Evolutionary conservation across 2,797 vertebrate genomes (phyloP).

Genomic region (Petrocephalus schoutedeni): DNA sequence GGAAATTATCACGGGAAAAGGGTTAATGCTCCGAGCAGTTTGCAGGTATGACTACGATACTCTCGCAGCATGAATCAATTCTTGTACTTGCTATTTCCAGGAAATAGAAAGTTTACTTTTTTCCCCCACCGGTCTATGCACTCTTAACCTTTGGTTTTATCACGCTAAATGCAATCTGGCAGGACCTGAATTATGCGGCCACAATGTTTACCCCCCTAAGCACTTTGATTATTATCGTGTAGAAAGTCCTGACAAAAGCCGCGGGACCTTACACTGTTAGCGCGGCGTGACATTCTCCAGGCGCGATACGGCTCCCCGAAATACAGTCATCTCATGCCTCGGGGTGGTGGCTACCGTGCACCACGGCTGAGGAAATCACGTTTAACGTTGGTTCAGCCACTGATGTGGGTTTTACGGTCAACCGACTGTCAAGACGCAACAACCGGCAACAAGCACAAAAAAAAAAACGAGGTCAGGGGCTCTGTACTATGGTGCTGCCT

Average conservation of each 20-base stretch:
- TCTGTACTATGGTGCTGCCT: neutral
- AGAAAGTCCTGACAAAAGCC: neutral
- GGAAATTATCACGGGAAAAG: too few relatives aligned
- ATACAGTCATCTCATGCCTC: neutral
- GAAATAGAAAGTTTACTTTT: neutral
- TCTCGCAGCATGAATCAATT: neutral
- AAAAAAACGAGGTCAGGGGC: neutral
- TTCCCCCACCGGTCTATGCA: neutral
- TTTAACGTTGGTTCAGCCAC: neutral
- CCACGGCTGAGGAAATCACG: neutral
- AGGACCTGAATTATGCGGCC: neutral
- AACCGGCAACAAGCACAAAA: neutral
- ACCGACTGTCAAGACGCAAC: neutral
- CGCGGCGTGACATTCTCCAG: neutral
- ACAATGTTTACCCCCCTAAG: slow-evolving; percentile 6
- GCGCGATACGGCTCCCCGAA: neutral
- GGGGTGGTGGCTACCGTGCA: neutral
- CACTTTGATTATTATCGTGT: slow-evolving; percentile 8
- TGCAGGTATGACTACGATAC: neutral
- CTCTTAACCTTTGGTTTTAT: slow-evolving; percentile 15
- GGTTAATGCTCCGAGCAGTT: neutral
- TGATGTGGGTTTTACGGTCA: neutral
- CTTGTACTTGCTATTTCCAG: neutral
- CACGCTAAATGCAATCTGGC: slow-evolving; percentile 9
- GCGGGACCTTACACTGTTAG: neutral